phyloP scores from a whole-genome alignment of 2,888 invertebrate species.

The Rhodophaea formosa region DNA sequence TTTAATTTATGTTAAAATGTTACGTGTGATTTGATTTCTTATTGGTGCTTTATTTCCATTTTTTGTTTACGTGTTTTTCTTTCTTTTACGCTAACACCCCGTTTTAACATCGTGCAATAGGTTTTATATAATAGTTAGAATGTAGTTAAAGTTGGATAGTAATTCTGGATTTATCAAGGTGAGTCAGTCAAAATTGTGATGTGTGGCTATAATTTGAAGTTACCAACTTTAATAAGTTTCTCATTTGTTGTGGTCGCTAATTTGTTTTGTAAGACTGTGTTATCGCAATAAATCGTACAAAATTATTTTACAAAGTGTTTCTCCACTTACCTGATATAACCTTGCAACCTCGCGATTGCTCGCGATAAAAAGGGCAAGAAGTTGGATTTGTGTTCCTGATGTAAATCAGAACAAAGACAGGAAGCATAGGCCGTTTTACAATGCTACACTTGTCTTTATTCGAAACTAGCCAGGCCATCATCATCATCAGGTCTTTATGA shows the following conservation, averaged over 20 bases:
- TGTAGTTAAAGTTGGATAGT: constrained; percentile 22
- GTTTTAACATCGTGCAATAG: constrained; percentile 21
- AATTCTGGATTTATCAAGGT: constrained; percentile 34
- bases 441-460: no score
- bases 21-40: constrained; percentile 45
- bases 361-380: no score
- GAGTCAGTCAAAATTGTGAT: constrained; percentile 66
- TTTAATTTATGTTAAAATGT: constrained; percentile 63
- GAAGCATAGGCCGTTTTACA: no score
- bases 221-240: constrained; percentile 69
- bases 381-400: no score
- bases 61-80: constrained; percentile 19
- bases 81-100: constrained; percentile 11
- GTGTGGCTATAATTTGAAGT: constrained; percentile 64
- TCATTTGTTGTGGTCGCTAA: constrained; percentile 66
- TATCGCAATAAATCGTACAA: constrained; percentile 78
- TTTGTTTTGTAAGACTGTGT: constrained; percentile 76
- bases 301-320: constrained; percentile 33
- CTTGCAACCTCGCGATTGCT: no score
- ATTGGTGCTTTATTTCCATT: constrained; percentile 56
- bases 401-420: no score
- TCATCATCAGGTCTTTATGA: no score
- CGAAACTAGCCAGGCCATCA: no score
- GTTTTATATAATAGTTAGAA: constrained; percentile 12
- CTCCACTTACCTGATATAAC: not conserved